Conservation (phyloP, 2,888 invertebrate species). For the Scotopteryx bipunctaria region DNA sequence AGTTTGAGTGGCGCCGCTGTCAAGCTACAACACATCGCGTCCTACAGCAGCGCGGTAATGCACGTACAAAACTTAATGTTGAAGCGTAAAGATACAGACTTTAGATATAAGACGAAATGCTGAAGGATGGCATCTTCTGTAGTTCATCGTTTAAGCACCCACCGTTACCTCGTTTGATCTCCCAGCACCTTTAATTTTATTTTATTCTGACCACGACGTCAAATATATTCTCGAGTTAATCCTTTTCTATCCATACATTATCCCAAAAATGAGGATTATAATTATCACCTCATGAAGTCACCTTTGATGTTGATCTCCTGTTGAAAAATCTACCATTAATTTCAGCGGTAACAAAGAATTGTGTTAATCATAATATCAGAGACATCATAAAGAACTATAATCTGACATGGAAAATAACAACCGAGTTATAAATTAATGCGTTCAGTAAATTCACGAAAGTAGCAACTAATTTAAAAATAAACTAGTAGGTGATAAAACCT, state of each 20-base stretch:
- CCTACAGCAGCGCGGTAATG: neutral
- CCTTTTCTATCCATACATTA: constrained; percentile 31
- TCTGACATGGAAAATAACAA: constrained; percentile 61
- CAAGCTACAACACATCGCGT: neutral
- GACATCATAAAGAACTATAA: constrained; percentile 62
- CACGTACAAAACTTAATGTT: too few species aligned
- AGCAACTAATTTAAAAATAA: constrained; percentile 49
- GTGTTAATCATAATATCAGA: constrained; percentile 63
- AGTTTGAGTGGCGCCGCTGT: constrained; percentile 43
- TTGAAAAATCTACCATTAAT: constrained; percentile 64
- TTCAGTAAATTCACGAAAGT: constrained; percentile 45
- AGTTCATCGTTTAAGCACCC: constrained; percentile 21
- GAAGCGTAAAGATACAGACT: too few species aligned
- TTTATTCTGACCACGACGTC: constrained; percentile 22
- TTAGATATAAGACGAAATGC: too few species aligned
- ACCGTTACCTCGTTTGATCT: constrained; percentile 26
- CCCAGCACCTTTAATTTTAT: constrained; percentile 19
- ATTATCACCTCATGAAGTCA: constrained; percentile 32
- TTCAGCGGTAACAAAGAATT: constrained; percentile 60
- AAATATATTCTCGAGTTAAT: constrained; percentile 22
- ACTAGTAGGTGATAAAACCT: constrained; percentile 47
- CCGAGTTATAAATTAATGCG: constrained; percentile 58
- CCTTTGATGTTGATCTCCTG: constrained; percentile 63
- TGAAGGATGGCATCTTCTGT: neutral
- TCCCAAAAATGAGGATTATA: constrained; percentile 31